Conservation (phyloP, 2,797 vertebrate species). For the Melanotaenia nigrans region DNA sequence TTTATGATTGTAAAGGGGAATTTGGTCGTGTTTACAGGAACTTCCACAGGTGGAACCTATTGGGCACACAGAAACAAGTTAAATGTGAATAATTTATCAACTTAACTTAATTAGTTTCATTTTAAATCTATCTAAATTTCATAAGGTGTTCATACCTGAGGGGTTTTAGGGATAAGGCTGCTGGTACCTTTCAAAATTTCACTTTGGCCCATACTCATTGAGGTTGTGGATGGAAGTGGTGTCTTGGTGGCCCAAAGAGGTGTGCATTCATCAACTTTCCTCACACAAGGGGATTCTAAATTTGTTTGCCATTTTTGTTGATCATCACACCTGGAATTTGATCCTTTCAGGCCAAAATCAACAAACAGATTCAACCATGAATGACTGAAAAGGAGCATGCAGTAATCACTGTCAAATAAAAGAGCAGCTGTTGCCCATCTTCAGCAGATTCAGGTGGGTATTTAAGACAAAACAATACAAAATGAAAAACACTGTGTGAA, state of each 20-base stretch:
- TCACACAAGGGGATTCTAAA: slow-evolving; percentile 15
- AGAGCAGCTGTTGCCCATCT: slow-evolving; percentile 4
- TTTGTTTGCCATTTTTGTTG: slow-evolving; percentile 42
- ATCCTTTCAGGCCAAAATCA: slow-evolving; percentile 34
- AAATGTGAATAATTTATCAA: slow-evolving; percentile 9
- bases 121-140: neutral
- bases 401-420: slow-evolving; percentile 25
- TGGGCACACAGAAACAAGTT: slow-evolving; percentile 38
- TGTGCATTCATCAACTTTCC: slow-evolving; percentile 16
- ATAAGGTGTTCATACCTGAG: slow-evolving; percentile 46
- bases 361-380: slow-evolving; percentile 10
- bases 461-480: slow-evolving; percentile 18
- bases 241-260: slow-evolving; percentile 33
- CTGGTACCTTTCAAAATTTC: slow-evolving; percentile 2
- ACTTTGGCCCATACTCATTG: slow-evolving; percentile 28
- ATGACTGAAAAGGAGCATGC: slow-evolving; percentile 15
- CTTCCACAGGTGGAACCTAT: slow-evolving; percentile 59
- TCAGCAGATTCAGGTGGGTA: neutral
- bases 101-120: neutral
- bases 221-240: slow-evolving; percentile 63
- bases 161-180: slow-evolving; percentile 21
- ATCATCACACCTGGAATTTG: slow-evolving; percentile 38
- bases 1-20: slow-evolving; percentile 73
- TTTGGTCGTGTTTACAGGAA: slow-evolving; percentile 39
- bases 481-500: neutral